Evolutionary conservation across 2,888 invertebrate genomes (phyloP).

Genomic region (Leptopterna dolabrata): DNA sequence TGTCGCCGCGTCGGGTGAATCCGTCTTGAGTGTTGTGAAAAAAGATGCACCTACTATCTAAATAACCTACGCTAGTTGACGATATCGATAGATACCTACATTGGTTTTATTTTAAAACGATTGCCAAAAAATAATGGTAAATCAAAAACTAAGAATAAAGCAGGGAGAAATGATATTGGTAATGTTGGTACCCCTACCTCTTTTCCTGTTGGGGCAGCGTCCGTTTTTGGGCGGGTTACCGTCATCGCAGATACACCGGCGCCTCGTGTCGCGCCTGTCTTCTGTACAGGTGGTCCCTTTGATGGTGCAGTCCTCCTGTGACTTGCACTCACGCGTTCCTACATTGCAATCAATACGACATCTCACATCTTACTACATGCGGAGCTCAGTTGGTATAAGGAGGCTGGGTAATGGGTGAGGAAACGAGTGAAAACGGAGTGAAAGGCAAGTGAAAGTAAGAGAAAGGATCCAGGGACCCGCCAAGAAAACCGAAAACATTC

Average conservation of each 20-base stretch:
- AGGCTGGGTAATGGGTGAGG: neutral
- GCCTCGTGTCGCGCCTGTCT: slow-evolving; percentile 73
- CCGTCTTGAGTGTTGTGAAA: too few relatives aligned
- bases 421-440: neutral
- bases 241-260: slow-evolving; percentile 78
- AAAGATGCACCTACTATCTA: too few relatives aligned
- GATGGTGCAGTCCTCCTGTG: slow-evolving; percentile 75
- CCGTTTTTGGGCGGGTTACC: slow-evolving; percentile 76
- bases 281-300: slow-evolving; percentile 76
- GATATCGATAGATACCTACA: too few relatives aligned
- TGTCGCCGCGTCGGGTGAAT: too few relatives aligned
- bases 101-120: too few relatives aligned
- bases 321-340: slow-evolving; percentile 69
- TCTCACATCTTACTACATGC: neutral
- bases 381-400: neutral
- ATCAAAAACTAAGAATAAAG: too few relatives aligned
- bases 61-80: too few relatives aligned
- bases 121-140: too few relatives aligned
- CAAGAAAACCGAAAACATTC: too few relatives aligned
- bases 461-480: neutral
- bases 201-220: slow-evolving; percentile 73
- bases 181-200: slow-evolving; percentile 69
- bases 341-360: neutral
- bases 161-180: too few relatives aligned
- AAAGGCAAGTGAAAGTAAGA: neutral